A percentile compares a stretch with the other conserved stretches of the same genome.
Conservation (phyloP, 1,140 invertebrate species). For the Xylocopa sonorina region DNA sequence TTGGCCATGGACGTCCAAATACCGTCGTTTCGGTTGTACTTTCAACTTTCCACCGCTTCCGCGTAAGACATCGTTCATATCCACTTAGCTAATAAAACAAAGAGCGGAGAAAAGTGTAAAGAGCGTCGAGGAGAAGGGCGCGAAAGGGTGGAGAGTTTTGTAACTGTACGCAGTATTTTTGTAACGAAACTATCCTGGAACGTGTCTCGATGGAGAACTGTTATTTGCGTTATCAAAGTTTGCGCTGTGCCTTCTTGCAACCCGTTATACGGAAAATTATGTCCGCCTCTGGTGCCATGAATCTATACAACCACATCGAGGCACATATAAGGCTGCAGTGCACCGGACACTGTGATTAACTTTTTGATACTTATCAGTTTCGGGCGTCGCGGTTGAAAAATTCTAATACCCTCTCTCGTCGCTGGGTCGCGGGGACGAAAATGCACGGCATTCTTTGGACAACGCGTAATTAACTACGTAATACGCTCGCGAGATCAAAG, state of each 20-base stretch:
- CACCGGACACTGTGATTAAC: slow-evolving; percentile 41
- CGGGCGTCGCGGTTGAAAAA: not conserved
- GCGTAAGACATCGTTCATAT: not conserved
- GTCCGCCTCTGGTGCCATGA: not conserved
- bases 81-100: not conserved
- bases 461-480: not conserved
- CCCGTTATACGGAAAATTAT: slow-evolving; percentile 14
- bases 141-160: not conserved
- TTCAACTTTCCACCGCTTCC: not conserved
- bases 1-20: not conserved
- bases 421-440: not conserved
- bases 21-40: not conserved
- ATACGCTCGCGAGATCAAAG: not conserved
- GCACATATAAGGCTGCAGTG: slow-evolving; percentile 38
- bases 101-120: not conserved
- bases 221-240: not conserved
- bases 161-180: not conserved
- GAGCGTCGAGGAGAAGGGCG: no score
- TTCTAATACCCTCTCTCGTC: not conserved
- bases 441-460: no score
- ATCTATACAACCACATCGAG: slow-evolving; percentile 36
- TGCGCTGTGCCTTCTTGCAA: not conserved
- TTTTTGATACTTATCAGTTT: slow-evolving; percentile 28
- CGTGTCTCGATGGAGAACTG: not conserved
- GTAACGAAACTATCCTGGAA: not conserved